Percentiles rank a stretch among this genome's conserved stretches.
Evolutionary conservation across 2,888 invertebrate species (phyloP).

Genomic region (Napeogenes sylphis): DNA sequence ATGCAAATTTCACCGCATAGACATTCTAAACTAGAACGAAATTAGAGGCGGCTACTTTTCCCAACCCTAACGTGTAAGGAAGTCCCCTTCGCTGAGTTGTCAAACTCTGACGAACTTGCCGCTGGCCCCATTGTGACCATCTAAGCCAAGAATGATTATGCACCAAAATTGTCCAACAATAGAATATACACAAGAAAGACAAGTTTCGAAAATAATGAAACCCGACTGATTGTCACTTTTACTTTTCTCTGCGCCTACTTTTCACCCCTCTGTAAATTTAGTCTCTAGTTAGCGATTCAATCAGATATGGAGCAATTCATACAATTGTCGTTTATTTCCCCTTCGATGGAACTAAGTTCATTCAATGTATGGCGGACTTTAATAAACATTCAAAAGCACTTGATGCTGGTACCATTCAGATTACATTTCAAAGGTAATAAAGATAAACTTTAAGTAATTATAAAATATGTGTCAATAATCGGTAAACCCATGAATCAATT

Average conservation of each 20-base stretch:
- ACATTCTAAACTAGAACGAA: slow-evolving; percentile 9
- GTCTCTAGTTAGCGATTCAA: slow-evolving; percentile 48
- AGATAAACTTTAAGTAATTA: slow-evolving; percentile 9
- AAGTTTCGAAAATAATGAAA: slow-evolving; percentile 63
- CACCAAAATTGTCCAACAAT: slow-evolving; percentile 57
- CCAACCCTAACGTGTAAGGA: slow-evolving; percentile 46
- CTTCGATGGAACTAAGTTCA: slow-evolving; percentile 21
- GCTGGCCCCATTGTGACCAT: slow-evolving; percentile 53
- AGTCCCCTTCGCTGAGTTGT: slow-evolving; percentile 54
- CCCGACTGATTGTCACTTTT: slow-evolving; percentile 51
- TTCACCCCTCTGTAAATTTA: slow-evolving; percentile 41
- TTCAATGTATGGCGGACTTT: slow-evolving; percentile 1
- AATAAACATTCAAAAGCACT: slow-evolving; percentile 2
- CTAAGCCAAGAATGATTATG: slow-evolving; percentile 67
- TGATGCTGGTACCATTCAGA: slow-evolving; percentile 4
- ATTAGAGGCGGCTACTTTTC: slow-evolving; percentile 26
- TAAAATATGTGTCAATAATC: background rate
- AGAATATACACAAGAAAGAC: slow-evolving; percentile 55
- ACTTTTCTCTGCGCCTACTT: slow-evolving; percentile 56
- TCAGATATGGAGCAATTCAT: slow-evolving; percentile 48
- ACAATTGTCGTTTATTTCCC: slow-evolving; percentile 44
- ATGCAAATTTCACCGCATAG: slow-evolving; percentile 10
- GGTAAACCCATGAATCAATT: background rate
- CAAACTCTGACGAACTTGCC: slow-evolving; percentile 59
- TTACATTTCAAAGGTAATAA: slow-evolving; percentile 14